These are phyloP conservation scores for Taphrorychus bicolor DNA, from an alignment of 2,888 invertebrate genomes.

Conservation along the genomic window DNA sequence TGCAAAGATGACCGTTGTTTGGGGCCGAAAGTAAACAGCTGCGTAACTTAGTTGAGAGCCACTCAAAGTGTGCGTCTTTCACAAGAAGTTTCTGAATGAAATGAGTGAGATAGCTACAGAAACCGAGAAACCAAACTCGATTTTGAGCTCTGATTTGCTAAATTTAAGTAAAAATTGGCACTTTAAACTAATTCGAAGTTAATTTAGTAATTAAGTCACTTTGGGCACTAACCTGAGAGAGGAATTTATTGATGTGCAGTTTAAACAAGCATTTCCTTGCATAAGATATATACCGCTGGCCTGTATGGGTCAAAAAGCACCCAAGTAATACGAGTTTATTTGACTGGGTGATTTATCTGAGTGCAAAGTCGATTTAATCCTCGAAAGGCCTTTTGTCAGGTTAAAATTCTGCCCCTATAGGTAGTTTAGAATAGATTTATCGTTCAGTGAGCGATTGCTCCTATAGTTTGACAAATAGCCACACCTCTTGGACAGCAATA, in stretches of 20 bases:
- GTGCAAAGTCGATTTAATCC: conserved; percentile 29
- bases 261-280: conserved; percentile 20
- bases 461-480: conserved; percentile 12
- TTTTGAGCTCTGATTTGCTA: too few species aligned
- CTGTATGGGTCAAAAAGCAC: conserved; percentile 20
- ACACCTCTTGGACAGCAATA: background rate
- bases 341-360: conserved; percentile 27
- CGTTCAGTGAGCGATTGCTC: conserved; percentile 4
- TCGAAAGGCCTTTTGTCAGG: conserved; percentile 27
- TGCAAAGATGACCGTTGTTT: conserved; percentile 36
- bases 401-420: conserved; percentile 22
- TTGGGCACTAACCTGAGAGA: background rate
- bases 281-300: conserved; percentile 22
- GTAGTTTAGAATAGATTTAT: conserved; percentile 28
- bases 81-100: too few species aligned
- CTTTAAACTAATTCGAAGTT: background rate
- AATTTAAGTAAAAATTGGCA: too few species aligned
- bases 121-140: too few species aligned
- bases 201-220: conserved; percentile 1
- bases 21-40: conserved; percentile 26
- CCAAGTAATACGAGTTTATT: conserved; percentile 26
- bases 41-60: conserved; percentile 28
- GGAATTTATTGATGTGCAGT: conserved; percentile 6
- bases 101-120: too few species aligned
- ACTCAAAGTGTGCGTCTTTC: conserved; percentile 17